Conservation (phyloP, 2,113 vertebrate genomes). For the human (Homo sapiens) region GRCh38 chr4:2588001-2588500, state of each 20-base stretch:
- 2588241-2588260: background rate
- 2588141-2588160: no score
- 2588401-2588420: background rate
- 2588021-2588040: no score
- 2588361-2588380: background rate
- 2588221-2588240: background rate
- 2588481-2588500: background rate
- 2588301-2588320: background rate
- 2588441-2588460: background rate
- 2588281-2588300: background rate
- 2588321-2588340: background rate
- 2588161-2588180: background rate
- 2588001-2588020: background rate
- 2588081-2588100: background rate
- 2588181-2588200: no score
- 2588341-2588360: background rate
- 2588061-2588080: rapidly evolving
- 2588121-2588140: no score
- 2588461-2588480: background rate
- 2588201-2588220: background rate
- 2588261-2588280: background rate
- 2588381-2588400: background rate
- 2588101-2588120: background rate
- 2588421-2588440: background rate
- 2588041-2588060: background rate